Conservation (phyloP, 2,113 vertebrate genomes). For the Erythrocercus mccallii region DNA sequence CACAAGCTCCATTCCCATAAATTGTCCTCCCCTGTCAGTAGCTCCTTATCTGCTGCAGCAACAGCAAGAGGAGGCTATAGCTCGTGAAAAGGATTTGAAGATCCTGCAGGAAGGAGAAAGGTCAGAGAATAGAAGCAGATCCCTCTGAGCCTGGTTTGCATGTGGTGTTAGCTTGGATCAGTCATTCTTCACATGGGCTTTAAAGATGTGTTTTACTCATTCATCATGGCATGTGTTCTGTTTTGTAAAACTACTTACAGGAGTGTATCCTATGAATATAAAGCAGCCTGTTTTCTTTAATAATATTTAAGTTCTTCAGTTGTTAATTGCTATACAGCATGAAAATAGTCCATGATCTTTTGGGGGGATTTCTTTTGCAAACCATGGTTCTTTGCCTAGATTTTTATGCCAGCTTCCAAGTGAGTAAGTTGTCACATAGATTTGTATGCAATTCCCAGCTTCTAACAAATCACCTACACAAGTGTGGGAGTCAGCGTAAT, state of each 20-base stretch:
- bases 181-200: background rate
- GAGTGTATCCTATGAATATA: background rate
- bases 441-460: background rate
- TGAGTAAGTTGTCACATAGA: background rate
- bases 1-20: background rate
- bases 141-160: constrained; percentile 50
- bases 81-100: background rate
- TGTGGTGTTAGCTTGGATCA: constrained; percentile 11
- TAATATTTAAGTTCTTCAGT: background rate
- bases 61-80: background rate
- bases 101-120: background rate
- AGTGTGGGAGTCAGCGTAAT: background rate
- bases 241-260: constrained; percentile 12
- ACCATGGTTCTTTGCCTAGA: background rate
- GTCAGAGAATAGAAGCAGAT: constrained; percentile 21
- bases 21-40: background rate
- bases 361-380: background rate
- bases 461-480: background rate
- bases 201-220: background rate
- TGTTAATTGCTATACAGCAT: constrained; percentile 47
- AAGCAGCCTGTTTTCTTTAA: background rate
- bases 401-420: background rate
- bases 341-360: constrained; percentile 22
- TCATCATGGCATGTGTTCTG: constrained; percentile 1
- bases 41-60: constrained; percentile 2